Evolutionary conservation across 2,888 invertebrate species (phyloP).

Genomic region (Orthosia incerta): DNA sequence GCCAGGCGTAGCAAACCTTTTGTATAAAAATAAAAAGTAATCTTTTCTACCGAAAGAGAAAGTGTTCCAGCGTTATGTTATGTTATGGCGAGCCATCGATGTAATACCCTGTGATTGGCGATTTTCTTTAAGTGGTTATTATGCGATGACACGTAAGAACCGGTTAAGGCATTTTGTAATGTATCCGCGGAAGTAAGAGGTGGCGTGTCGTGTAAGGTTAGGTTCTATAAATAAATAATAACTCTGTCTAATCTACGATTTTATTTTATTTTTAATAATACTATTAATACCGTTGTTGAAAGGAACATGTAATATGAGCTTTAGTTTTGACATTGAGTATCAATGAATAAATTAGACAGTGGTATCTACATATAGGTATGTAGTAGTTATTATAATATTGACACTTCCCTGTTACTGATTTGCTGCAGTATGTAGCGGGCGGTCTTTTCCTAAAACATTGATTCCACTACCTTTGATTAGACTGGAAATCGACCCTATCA

Average conservation of each 20-base stretch:
- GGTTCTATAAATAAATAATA: background rate
- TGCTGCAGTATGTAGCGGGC: too few species aligned
- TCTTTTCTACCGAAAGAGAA: slow-evolving; percentile 65
- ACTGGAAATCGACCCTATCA: background rate
- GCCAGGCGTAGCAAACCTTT: slow-evolving; percentile 51
- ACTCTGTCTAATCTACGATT: slow-evolving; percentile 22
- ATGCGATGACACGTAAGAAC: slow-evolving; percentile 83
- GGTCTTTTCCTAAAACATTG: background rate
- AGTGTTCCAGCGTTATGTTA: slow-evolving; percentile 56
- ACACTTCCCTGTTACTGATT: too few species aligned
- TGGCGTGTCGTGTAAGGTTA: slow-evolving; percentile 9
- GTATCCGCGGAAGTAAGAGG: slow-evolving; percentile 66
- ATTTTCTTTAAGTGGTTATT: slow-evolving; percentile 76
- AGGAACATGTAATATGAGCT: background rate
- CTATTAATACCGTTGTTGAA: background rate
- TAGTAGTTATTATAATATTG: too few species aligned
- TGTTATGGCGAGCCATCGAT: slow-evolving; percentile 71
- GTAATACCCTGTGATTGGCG: slow-evolving; percentile 74
- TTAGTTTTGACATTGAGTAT: background rate
- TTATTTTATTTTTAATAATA: slow-evolving; percentile 6
- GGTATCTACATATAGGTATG: too few species aligned
- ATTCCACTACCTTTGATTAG: background rate
- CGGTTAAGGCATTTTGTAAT: slow-evolving; percentile 67
- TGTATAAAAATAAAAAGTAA: slow-evolving; percentile 45
- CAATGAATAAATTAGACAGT: background rate